A percentile compares a stretch with the other conserved stretches of the same genome.
phyloP scores from a whole-genome alignment of 2,113 vertebrate species.

The Pungitius pungitius region DNA sequence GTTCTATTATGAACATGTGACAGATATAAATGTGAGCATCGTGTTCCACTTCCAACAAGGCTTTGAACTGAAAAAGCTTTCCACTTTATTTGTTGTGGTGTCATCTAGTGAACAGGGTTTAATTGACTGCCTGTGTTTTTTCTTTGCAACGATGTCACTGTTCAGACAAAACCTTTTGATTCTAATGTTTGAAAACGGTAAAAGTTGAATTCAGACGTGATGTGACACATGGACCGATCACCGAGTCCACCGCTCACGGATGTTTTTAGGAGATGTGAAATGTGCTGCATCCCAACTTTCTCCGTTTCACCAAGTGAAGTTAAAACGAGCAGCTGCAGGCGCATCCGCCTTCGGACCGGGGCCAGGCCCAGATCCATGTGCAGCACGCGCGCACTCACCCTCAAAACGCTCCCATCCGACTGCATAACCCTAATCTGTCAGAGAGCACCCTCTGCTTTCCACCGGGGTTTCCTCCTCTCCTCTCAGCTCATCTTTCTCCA shows the following conservation, averaged over 20 bases:
- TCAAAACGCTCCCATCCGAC: slow-evolving; percentile 58
- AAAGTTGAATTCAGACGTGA: neutral
- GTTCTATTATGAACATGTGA: neutral
- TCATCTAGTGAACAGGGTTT: neutral
- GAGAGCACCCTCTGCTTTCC: slow-evolving; percentile 60
- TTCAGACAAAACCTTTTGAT: neutral
- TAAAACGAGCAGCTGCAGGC: slow-evolving; percentile 62
- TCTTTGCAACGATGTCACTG: neutral
- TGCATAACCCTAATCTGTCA: slow-evolving; percentile 75
- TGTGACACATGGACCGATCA: neutral
- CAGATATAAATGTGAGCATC: neutral
- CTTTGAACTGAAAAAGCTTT: no score
- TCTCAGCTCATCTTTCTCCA: slow-evolving; percentile 39
- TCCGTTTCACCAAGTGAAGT: slow-evolving; percentile 30
- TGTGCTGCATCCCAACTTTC: neutral
- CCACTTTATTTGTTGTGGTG: neutral
- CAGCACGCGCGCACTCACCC: slow-evolving; percentile 20
- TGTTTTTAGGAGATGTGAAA: neutral
- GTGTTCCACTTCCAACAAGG: no score
- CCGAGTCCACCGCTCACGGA: neutral
- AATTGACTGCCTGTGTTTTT: neutral
- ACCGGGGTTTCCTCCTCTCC: slow-evolving; percentile 61
- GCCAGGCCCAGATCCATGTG: slow-evolving; percentile 29
- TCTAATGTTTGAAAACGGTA: neutral
- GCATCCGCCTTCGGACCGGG: slow-evolving; percentile 45